These are phyloP conservation scores for Mylabris phalerata DNA, from an alignment of 1,140 invertebrate species.

Conservation along the genomic window DNA sequence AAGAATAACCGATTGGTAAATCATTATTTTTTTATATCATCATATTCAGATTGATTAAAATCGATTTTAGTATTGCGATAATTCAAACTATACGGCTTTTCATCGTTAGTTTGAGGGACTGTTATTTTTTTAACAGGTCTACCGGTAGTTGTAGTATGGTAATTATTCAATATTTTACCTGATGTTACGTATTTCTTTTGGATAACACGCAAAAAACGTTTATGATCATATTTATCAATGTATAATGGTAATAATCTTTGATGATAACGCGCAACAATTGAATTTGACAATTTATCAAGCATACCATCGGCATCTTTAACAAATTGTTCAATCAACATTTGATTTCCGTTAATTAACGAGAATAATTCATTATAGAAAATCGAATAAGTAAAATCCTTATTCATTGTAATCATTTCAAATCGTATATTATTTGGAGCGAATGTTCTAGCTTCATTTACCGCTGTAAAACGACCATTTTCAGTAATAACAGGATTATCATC, in stretches of 20 bases:
- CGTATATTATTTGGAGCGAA: constrained; percentile 26
- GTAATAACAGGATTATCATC: constrained; percentile 28
- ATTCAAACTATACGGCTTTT: background rate
- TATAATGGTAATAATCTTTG: constrained; percentile 24
- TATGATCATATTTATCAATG: constrained; percentile 24
- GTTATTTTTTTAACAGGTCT: constrained; percentile 16
- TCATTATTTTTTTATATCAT: constrained; percentile 7
- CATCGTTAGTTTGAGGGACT: background rate
- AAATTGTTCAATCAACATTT: too few species aligned
- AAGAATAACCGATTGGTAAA: constrained; percentile 24
- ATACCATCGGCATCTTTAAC: constrained; percentile 25
- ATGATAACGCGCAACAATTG: constrained; percentile 15
- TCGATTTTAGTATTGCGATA: background rate
- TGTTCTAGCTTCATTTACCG: constrained; percentile 30
- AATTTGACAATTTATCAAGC: constrained; percentile 18
- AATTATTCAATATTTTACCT: constrained; percentile 20
- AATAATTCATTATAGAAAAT: constrained; percentile 32
- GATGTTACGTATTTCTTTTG: constrained; percentile 19
- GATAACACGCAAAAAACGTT: constrained; percentile 21
- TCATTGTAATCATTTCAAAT: constrained; percentile 27
- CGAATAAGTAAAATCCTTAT: constrained; percentile 22
- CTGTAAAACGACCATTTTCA: constrained; percentile 22
- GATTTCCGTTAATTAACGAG: background rate
- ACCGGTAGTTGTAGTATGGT: constrained; percentile 19
- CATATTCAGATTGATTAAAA: constrained; percentile 16